Evolutionary conservation across 2,888 invertebrate species (phyloP), one percentile per base, ranked within the genome.

Genomic region (Asteroscopus sphinx): DNA sequence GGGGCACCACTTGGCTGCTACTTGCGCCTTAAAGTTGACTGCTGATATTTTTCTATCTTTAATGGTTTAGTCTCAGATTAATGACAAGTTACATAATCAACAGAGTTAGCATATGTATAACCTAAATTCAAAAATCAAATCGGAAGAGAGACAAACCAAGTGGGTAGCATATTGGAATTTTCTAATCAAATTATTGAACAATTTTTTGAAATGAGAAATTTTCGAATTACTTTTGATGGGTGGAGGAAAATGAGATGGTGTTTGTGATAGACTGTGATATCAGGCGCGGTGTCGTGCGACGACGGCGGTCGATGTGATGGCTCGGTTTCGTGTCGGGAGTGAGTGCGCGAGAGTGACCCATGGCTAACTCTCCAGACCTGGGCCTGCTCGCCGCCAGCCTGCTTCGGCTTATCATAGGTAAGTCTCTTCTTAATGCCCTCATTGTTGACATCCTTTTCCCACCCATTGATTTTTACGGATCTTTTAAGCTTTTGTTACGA

Each of bases 331-430:
- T 83, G 83, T 79, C 79, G 82, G 84, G 81, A 81, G 86, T 82
- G 86, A 62, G 76, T 68, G 76, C 80, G 82, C 86, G 81, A 83
- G 80, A 82, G 85, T 87, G 85, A 94, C 90, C 91, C 88, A 95
- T 95, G 95, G 95, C 95, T 93, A 93, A 94, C 85, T 91, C 95
- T 79, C 92, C 95, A 79, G 95, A 95, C 87, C 90, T 95, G 83
- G 95, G 95, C 85, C 92, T 95, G 86, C 87, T 95, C 78, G 94
- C 91, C 73, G 95, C 95, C 82, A 95, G 95, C 88, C 92, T 96
- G 65, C 94, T 95, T 72, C 95, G 95, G 91, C 95, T 95, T 71
- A 95, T 96, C 72, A 95, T 95, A 74, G 95, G 95, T 96, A 86
- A 95, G 95, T 95, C 44, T 28, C 41, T 7, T 13, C 2, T 21